Conservation (phyloP, 2,797 vertebrate species). For the Platalea minor region DNA sequence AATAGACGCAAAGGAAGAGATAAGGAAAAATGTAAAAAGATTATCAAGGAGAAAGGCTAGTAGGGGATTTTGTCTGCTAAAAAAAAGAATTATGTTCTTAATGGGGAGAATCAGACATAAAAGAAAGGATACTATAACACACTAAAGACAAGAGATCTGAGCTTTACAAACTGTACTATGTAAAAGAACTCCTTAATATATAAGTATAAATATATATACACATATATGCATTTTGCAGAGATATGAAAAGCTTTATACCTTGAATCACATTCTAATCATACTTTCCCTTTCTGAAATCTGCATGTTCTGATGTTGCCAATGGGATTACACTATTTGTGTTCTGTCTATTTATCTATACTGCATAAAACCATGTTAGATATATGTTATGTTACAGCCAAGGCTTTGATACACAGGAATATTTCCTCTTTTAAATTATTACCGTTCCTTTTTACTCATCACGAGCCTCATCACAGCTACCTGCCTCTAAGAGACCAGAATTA, state of each 20-base stretch:
- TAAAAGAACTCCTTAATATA: conserved; percentile 4
- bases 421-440: conserved; percentile 18
- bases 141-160: conserved; percentile 34
- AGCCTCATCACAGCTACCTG: conserved; percentile 11
- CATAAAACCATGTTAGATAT: not conserved
- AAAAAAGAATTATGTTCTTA: conserved; percentile 36
- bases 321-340: conserved; percentile 16
- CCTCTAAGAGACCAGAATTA: not conserved
- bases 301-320: conserved; percentile 20
- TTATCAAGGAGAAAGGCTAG: conserved; percentile 68
- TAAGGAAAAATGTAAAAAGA: conserved; percentile 73
- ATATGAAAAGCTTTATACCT: conserved; percentile 17
- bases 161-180: not conserved
- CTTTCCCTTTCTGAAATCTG: conserved; percentile 29
- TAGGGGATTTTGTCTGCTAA: conserved; percentile 65
- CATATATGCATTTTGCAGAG: conserved; percentile 19
- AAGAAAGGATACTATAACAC: conserved; percentile 52
- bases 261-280: conserved; percentile 17
- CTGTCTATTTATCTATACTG: conserved; percentile 20
- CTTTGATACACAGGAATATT: conserved; percentile 12
- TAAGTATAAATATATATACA: not conserved
- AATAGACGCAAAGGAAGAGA: conserved; percentile 66
- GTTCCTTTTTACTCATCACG: conserved; percentile 9
- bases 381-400: not conserved
- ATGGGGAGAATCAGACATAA: conserved; percentile 32